Percentiles rank a stretch among this genome's conserved stretches.
These are phyloP conservation scores for Pseudanteris insignis DNA, from an alignment of 2,888 invertebrate genomes.

Conservation along the genomic window DNA sequence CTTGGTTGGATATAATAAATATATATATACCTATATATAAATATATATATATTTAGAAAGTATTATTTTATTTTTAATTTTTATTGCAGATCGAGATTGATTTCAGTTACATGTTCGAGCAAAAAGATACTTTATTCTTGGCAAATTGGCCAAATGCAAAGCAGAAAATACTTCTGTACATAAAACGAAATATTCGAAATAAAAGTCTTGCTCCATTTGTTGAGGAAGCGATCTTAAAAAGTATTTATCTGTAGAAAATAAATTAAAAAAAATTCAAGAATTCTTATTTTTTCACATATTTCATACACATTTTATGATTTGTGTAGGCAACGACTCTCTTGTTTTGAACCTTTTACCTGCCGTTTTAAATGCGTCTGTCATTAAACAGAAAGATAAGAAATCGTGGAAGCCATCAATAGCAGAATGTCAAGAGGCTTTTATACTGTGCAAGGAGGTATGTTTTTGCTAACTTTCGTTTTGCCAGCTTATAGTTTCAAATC, in stretches of 20 bases:
- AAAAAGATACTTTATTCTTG: not conserved
- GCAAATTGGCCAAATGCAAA: conserved; percentile 2
- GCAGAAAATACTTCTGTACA: conserved; percentile 1
- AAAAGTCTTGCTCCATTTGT: not conserved
- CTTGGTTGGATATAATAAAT: conserved; percentile 1
- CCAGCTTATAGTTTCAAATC: not conserved
- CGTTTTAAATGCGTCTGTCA: not conserved
- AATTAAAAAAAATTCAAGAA: too few relatives aligned
- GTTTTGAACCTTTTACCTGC: conserved; percentile 1
- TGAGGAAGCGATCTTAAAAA: not conserved
- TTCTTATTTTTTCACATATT: too few relatives aligned
- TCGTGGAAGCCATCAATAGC: conserved; percentile 1
- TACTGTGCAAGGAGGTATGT: conserved; percentile 2
- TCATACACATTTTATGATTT: conserved; percentile 1
- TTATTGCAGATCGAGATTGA: conserved; percentile 1
- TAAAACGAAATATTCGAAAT: conserved; percentile 3
- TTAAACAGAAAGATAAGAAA: conserved; percentile 1
- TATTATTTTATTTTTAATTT: not conserved
- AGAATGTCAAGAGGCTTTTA: conserved; percentile 5
- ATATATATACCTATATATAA: not conserved
- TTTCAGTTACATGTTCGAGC: conserved; percentile 1
- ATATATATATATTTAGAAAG: not conserved
- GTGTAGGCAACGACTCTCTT: not conserved
- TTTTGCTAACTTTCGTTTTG: not conserved
- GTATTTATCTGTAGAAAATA: too few relatives aligned